A percentile compares a stretch with the other conserved stretches of the same genome.
These are phyloP conservation scores for Porites lobata DNA, from an alignment of 92 coral and sea anemone genomes.

Conservation along the genomic window DNA sequence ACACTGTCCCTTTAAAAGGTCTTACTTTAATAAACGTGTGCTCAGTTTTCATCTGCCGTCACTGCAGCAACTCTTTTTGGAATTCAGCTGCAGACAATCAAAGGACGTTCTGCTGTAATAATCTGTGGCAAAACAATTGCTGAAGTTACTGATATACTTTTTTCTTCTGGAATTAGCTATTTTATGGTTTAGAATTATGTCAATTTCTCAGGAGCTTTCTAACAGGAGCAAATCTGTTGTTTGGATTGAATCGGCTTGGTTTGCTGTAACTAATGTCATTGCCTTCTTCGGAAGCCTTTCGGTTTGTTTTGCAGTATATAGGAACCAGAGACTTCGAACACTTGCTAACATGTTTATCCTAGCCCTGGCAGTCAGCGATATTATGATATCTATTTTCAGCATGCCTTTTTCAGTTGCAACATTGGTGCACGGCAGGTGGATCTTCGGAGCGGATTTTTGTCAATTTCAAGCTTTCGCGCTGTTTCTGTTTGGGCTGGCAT, in stretches of 20 bases:
- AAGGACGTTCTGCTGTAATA: no score
- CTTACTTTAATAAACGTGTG: no score
- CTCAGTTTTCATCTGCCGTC: background rate
- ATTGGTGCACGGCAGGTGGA: conserved; percentile 61
- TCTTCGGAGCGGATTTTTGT: conserved; percentile 39
- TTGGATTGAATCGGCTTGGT: conserved; percentile 13
- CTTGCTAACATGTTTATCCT: conserved; percentile 66
- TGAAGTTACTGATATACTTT: background rate
- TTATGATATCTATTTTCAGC: conserved; percentile 60
- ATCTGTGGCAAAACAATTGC: background rate
- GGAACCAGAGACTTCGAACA: conserved; percentile 66
- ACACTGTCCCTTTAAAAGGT: background rate
- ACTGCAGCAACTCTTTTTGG: background rate
- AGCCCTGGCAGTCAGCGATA: conserved; percentile 73
- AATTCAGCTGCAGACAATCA: background rate
- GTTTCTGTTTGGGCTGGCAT: conserved; percentile 61
- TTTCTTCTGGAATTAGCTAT: background rate
- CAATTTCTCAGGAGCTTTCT: background rate
- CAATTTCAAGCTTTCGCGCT: conserved; percentile 68
- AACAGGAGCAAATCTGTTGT: background rate
- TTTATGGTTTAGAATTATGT: background rate
- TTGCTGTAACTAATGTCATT: conserved; percentile 7
- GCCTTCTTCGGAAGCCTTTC: conserved; percentile 53
- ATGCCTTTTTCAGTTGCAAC: conserved; percentile 73
- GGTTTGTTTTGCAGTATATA: conserved; percentile 55